These are phyloP conservation scores for Crypturellus undulatus DNA, from an alignment of 2,113 vertebrate species.

Conservation along the genomic window DNA sequence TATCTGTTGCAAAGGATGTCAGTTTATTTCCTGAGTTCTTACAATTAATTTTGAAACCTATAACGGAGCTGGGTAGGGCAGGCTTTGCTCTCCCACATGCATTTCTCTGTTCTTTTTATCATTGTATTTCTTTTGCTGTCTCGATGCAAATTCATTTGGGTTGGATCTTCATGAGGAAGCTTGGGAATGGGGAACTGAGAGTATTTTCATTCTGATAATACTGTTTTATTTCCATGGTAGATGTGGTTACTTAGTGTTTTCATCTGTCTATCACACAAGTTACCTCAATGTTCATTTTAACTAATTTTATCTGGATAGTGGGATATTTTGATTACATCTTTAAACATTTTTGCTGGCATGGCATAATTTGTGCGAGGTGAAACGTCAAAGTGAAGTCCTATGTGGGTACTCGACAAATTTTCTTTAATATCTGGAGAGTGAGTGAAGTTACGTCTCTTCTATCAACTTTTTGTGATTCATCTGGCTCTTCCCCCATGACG, in stretches of 20 bases:
- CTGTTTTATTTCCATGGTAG: background rate
- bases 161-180: background rate
- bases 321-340: background rate
- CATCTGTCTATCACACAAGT: background rate
- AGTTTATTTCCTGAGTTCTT: background rate
- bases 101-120: background rate
- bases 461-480: background rate
- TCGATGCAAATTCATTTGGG: background rate
- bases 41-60: background rate
- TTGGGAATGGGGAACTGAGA: background rate
- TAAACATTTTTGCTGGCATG: background rate
- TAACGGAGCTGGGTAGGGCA: background rate
- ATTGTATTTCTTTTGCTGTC: background rate
- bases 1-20: background rate
- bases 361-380: background rate
- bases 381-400: background rate
- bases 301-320: background rate
- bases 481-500: accelerated
- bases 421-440: background rate
- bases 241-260: background rate
- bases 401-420: background rate
- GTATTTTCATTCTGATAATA: background rate
- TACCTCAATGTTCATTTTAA: background rate
- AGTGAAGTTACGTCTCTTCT: background rate
- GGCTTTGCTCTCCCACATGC: background rate